phyloP scores from a whole-genome alignment of 2,888 invertebrate genomes.

The Scaptomyza polygonia region DNA sequence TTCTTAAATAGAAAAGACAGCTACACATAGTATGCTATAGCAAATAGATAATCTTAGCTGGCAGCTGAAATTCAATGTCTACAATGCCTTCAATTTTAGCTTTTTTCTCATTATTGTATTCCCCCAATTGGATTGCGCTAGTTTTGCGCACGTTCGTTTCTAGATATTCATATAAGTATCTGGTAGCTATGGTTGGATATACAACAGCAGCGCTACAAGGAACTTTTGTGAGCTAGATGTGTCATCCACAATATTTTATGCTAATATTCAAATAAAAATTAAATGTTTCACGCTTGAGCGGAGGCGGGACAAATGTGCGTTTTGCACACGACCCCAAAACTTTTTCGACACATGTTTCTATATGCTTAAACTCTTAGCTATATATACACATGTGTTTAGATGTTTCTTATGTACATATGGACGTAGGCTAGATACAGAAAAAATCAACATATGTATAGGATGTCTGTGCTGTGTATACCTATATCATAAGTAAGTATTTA shows the following conservation, averaged over 20 bases:
- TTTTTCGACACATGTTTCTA: conserved; percentile 48
- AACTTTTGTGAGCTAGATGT: conserved; percentile 68
- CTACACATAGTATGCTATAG: conserved; percentile 20
- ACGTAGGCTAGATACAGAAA: conserved; percentile 27
- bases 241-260: conserved; percentile 80
- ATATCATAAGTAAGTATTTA: conserved; percentile 1
- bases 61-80: conserved; percentile 63
- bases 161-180: conserved; percentile 30
- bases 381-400: conserved; percentile 17
- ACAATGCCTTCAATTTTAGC: conserved; percentile 60
- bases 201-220: conserved; percentile 26
- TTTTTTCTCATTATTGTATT: conserved; percentile 39
- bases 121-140: conserved; percentile 46
- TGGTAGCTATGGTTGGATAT: conserved; percentile 42
- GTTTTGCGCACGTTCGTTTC: conserved; percentile 60
- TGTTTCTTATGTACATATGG: conserved; percentile 10
- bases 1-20: conserved; percentile 68
- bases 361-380: conserved; percentile 19
- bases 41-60: conserved; percentile 47
- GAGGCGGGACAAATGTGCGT: conserved; percentile 78
- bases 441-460: conserved; percentile 56
- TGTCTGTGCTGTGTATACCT: conserved; percentile 41
- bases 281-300: conserved; percentile 74
- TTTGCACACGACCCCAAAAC: conserved; percentile 73
- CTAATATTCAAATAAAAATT: conserved; percentile 74